phyloP scores from a whole-genome alignment of 2,888 invertebrate species.

The Neocrepidodera transversa region DNA sequence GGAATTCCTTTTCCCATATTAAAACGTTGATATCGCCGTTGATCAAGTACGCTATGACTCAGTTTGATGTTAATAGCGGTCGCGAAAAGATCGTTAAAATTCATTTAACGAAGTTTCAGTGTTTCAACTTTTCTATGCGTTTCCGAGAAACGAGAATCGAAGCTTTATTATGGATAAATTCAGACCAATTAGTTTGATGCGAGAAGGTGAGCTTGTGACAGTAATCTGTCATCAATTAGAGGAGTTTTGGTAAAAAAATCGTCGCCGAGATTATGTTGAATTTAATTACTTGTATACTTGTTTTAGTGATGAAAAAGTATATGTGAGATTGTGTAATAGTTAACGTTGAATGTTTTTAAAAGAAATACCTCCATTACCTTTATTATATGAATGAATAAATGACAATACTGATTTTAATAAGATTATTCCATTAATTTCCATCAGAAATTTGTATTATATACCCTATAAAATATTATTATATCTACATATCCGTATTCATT shows the following conservation, averaged over 20 bases:
- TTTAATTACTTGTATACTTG: background rate
- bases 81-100: slow-evolving; percentile 32
- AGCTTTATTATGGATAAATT: background rate
- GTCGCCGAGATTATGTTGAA: background rate
- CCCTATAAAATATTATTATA: no score
- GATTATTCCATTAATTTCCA: no score
- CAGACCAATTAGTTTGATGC: background rate
- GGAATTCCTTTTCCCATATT: slow-evolving; percentile 13
- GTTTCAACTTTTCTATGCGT: background rate
- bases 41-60: slow-evolving; percentile 44
- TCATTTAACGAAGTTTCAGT: background rate
- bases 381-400: no score
- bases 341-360: background rate
- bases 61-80: slow-evolving; percentile 51
- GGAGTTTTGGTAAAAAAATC: background rate
- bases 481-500: no score
- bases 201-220: slow-evolving; percentile 6
- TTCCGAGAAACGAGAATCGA: background rate
- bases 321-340: background rate
- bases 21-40: slow-evolving; percentile 48
- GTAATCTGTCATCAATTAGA: slow-evolving; percentile 5
- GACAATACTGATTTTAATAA: no score
- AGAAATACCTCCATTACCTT: no score
- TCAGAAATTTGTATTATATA: no score
- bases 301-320: background rate